phyloP scores from a whole-genome alignment of 2,113 vertebrate species.

The Tragelaphus strepsiceros region DNA sequence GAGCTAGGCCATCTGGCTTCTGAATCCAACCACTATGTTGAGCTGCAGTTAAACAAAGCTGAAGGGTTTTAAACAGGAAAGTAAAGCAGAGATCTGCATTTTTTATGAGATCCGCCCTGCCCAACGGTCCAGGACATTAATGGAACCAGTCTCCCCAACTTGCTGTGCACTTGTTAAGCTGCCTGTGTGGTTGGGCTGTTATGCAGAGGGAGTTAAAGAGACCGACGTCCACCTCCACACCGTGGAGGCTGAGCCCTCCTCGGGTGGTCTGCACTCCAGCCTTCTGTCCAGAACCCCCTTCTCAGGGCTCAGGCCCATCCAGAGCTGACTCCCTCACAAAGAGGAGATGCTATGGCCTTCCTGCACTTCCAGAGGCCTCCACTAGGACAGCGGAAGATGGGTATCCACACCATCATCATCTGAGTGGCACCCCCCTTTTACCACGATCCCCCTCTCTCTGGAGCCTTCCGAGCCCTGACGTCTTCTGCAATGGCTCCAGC shows the following conservation, averaged over 20 bases:
- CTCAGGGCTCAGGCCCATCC: neutral
- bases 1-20: neutral
- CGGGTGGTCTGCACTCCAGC: accelerated
- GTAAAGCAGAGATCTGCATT: neutral
- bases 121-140: neutral
- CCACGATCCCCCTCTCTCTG: accelerated
- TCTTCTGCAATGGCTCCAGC: neutral
- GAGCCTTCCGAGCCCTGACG: neutral
- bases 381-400: accelerated
- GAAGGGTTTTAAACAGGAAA: neutral
- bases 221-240: no score
- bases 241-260: accelerated
- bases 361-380: neutral
- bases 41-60: neutral
- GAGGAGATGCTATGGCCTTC: neutral
- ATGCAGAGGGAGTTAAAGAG: neutral
- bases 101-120: neutral
- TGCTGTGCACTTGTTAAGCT: neutral
- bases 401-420: accelerated
- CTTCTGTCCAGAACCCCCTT: neutral
- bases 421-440: neutral
- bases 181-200: neutral
- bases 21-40: neutral
- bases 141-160: neutral
- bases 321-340: neutral